Percentiles rank a stretch among this genome's conserved stretches.
Evolutionary conservation across 2,888 invertebrate species (phyloP).

Genomic region (Sisyra nigra): DNA sequence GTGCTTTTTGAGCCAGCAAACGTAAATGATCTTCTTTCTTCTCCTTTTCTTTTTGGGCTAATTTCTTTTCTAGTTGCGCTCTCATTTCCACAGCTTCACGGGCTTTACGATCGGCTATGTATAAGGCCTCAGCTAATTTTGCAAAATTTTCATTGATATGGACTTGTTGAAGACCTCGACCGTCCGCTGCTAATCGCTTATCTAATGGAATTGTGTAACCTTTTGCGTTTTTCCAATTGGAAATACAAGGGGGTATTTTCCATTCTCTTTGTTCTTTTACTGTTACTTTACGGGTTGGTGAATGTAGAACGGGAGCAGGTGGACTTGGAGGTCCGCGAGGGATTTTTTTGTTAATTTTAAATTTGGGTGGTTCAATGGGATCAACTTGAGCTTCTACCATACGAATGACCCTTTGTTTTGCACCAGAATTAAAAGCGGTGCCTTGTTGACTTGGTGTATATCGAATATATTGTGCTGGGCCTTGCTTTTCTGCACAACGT

Average conservation of each 20-base stretch:
- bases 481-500: slow-evolving; percentile 83
- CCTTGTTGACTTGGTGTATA: slow-evolving; percentile 98
- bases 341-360: slow-evolving; percentile 97
- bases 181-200: slow-evolving; percentile 95
- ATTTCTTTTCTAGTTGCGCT: slow-evolving; percentile 86
- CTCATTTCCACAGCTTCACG: slow-evolving; percentile 94
- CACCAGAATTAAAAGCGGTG: slow-evolving; percentile 83
- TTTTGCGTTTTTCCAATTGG: slow-evolving; percentile 99
- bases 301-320: slow-evolving; percentile 96
- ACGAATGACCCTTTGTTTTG: slow-evolving; percentile 93
- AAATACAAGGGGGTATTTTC: slow-evolving; percentile 98
- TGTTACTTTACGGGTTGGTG: slow-evolving; percentile 91
- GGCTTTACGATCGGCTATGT: slow-evolving; percentile 92
- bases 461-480: slow-evolving; percentile 90
- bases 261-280: slow-evolving; percentile 99
- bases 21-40: slow-evolving; percentile 92
- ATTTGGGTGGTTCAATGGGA: slow-evolving; percentile 98
- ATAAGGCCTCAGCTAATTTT: slow-evolving; percentile 91
- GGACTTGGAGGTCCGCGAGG: slow-evolving; percentile 97
- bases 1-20: slow-evolving; percentile 83
- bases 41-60: slow-evolving; percentile 96
- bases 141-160: slow-evolving; percentile 99
- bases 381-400: slow-evolving; percentile 89
- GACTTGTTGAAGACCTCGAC: slow-evolving; percentile 88
- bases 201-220: slow-evolving; percentile 95